phyloP scores from a whole-genome alignment of 2,888 invertebrate species.

The Pterostichus niger region DNA sequence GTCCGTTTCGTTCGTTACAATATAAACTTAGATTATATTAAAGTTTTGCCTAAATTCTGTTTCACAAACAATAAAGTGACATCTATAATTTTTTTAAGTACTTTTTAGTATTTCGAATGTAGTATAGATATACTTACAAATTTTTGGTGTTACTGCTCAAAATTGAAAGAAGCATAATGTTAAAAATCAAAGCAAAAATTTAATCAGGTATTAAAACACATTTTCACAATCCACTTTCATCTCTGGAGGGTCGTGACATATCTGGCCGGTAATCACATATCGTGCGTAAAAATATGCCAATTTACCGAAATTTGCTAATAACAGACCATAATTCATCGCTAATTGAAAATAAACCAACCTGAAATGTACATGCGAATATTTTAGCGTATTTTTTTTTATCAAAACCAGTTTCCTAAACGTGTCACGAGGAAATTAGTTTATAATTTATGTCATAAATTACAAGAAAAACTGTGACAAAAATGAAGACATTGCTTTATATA shows the following conservation, averaged over 20 bases:
- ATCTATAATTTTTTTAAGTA: no score
- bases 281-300: slow-evolving; percentile 48
- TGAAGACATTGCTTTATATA: slow-evolving; percentile 12
- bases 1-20: no score
- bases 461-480: neutral
- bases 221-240: slow-evolving; percentile 42
- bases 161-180: no score
- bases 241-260: slow-evolving; percentile 15
- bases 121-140: no score
- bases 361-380: slow-evolving; percentile 10
- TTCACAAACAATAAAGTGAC: no score
- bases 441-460: slow-evolving; percentile 7
- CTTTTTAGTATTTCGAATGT: no score
- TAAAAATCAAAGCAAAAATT: neutral
- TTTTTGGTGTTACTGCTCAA: no score
- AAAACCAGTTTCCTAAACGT: slow-evolving; percentile 13
- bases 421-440: slow-evolving; percentile 1
- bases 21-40: no score
- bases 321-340: slow-evolving; percentile 32
- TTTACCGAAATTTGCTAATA: slow-evolving; percentile 40
- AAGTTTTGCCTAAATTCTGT: no score
- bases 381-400: slow-evolving; percentile 1
- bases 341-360: slow-evolving; percentile 46
- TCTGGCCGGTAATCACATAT: slow-evolving; percentile 33
- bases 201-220: slow-evolving; percentile 21